Evolutionary conservation across 2,797 vertebrate genomes (phyloP).

Genomic region (Typhlichthys eigenmanni): DNA sequence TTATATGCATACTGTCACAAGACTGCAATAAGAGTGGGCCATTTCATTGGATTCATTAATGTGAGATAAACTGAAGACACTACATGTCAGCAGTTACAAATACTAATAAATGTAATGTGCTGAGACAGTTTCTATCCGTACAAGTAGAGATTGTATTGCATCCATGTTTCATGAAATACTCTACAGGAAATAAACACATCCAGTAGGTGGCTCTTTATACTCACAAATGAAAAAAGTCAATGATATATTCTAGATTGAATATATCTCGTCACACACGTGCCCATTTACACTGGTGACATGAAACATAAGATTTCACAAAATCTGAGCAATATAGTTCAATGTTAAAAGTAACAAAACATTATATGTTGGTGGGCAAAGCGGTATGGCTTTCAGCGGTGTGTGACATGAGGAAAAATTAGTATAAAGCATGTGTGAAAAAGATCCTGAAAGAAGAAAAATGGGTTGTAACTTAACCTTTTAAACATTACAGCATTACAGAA

Average conservation of each 20-base stretch:
- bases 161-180: constrained; percentile 23
- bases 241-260: constrained; percentile 25
- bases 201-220: constrained; percentile 74
- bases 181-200: constrained; percentile 26
- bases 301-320: constrained; percentile 35
- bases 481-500: constrained; percentile 54
- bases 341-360: constrained; percentile 36
- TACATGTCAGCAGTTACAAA: constrained; percentile 49
- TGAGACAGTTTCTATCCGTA: constrained; percentile 30
- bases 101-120: constrained; percentile 42
- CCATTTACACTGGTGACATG: constrained; percentile 30
- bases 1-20: constrained; percentile 2
- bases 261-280: constrained; percentile 38
- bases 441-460: constrained; percentile 40
- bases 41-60: constrained; percentile 48
- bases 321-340: constrained; percentile 27
- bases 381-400: constrained; percentile 30
- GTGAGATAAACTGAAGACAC: constrained; percentile 51
- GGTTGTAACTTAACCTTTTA: constrained; percentile 33
- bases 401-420: constrained; percentile 26
- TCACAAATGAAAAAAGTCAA: constrained; percentile 61
- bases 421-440: constrained; percentile 15
- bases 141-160: constrained; percentile 26
- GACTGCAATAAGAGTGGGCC: constrained; percentile 41
- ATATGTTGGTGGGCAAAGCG: constrained; percentile 45